Conservation (phyloP, 2,797 vertebrate genomes). For the Crypturellus tataupa region DNA sequence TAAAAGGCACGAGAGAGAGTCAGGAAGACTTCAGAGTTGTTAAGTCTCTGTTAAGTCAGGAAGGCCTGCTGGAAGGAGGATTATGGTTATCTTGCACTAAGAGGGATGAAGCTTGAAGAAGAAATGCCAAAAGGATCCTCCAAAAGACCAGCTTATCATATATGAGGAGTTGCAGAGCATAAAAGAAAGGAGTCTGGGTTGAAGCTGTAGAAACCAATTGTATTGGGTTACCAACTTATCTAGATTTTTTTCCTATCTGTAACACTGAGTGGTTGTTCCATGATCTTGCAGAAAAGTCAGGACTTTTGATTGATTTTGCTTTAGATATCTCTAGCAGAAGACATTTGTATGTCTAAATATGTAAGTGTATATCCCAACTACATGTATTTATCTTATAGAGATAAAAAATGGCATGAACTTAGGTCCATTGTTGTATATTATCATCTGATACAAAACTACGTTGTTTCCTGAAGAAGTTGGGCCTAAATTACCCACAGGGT, state of each 20-base stretch:
- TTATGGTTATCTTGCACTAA: neutral
- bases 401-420: fast-evolving
- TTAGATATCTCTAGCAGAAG: neutral
- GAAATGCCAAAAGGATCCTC: neutral
- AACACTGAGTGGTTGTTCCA: neutral
- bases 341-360: neutral
- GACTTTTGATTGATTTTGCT: neutral
- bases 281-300: neutral
- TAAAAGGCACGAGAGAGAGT: neutral
- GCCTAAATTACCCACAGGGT: neutral
- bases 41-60: neutral
- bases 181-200: neutral
- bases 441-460: neutral
- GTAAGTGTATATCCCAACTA: neutral
- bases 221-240: neutral
- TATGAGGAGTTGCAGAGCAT: neutral
- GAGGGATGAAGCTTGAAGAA: neutral
- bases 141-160: neutral
- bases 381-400: neutral
- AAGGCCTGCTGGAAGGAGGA: neutral
- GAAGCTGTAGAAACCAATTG: neutral
- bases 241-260: neutral
- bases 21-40: neutral
- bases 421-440: neutral
- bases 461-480: neutral